Evolutionary conservation across 2,888 invertebrate genomes (phyloP), one percentile per base, ranked within the genome.

Genomic region (Electrophaes corylata): DNA sequence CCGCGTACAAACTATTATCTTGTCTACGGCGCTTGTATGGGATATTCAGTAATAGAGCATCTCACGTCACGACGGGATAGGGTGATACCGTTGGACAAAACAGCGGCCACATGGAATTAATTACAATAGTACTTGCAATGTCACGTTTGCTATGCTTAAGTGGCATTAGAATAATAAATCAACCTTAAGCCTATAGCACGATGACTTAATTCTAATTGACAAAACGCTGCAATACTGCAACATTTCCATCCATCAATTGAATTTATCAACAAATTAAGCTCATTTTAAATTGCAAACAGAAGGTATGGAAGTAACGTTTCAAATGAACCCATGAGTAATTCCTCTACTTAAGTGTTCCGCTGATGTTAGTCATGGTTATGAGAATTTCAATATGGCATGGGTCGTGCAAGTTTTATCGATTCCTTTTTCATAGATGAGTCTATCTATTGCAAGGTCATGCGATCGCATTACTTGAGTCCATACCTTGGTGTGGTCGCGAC

Each of bases 291-390:
- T 19, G 39, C 16, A 18, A 39, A 40, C n/a, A 19, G 11, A 19
- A 40, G 18, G 26, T 29, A 49, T 10, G 26, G 40, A 31, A 40
- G 37, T 37, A 35, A 46, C 50, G 26, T 35, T 59, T 60, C 55
- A 43, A 51, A 55, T 43, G 51, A 60, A 60, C 20, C 59, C 54
- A 60, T 55, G 51, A 60, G 14, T 31, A 43, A 37, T 55, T 60
- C 46, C 43, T 43, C 31, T 40, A 39, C 19, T 45, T 44, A 18
- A 20, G 40, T 31, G 37, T 55, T 43, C 37, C 12, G 41, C 33
- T 40, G 44, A 37, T 54, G 26, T 50, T 54, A 58, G 59, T 59
- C 54, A 59, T 54, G 44, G 39, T 46, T 50, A 35, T 46, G 31
- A 10, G 58, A 45, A 44, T 52, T 41, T 23, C 19, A 40, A 52